Base-by-base conservation (phyloP, 2,113 vertebrate species). In the Campylomormyrus tamandua region DNA sequence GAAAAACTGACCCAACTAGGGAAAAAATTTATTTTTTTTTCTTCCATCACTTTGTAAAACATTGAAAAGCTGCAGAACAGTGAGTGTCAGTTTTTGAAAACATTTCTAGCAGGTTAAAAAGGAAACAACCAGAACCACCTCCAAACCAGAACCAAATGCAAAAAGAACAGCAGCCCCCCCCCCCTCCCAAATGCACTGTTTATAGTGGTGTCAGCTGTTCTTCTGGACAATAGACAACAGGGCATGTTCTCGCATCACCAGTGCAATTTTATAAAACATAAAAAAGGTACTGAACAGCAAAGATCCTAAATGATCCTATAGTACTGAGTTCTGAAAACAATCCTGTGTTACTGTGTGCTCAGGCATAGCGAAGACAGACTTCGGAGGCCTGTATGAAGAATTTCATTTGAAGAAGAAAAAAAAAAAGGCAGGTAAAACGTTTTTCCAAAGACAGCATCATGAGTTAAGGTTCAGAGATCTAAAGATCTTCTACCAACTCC, bases 11-110 rank as follows among this genome's bases (percentile, higher is more conserved):
- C 53, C 39, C 87, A 1, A 88, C 24, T 62, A 42, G 39, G 52
- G 87, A 88, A 88, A n/a, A 45, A 88, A 13, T 88, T 88, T 88
- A 88, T 88, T 85, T 85, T 27, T 84, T 87, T 56, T 52, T 56
- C 85, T 84, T 84, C 83, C 39, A 48, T 84, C 83, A 84, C 85
- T 52, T 35, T 31, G 49, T 87, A 52, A 87, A 58, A 88, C 87
- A 88, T 66, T 88, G 87, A 88, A 88, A 88, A 66, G 31, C 39
- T 88, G 17, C 39, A 17, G 39, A 58, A 88, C 9, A 88, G 35
- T 62, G 50, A 87, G 35, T 88, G 56, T 88, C 53, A 46, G 39
- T 88, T 88, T 88, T 39, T 62, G 52, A 53, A 88, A 58, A 88
- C 52, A 66, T 66, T 88, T 88, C 56, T 87, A 87, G 48, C 86